Percentiles rank a stretch among this genome's conserved stretches.
Evolutionary conservation across 2,888 invertebrate genomes (phyloP).

Genomic region (Tholera decimalis): DNA sequence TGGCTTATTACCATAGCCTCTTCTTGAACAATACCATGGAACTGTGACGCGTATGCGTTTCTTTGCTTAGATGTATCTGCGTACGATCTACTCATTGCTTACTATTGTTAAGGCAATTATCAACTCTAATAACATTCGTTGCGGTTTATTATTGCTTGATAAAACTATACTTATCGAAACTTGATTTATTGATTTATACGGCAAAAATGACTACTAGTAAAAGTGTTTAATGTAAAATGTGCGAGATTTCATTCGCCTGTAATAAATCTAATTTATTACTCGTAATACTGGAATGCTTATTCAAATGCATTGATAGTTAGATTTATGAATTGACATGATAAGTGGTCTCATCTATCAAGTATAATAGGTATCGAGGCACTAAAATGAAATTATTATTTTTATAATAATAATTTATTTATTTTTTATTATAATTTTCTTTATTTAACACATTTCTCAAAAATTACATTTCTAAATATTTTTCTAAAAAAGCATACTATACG

Average conservation of each 20-base stretch:
- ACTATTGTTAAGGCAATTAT: slow-evolving; percentile 10
- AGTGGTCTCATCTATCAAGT: slow-evolving; percentile 20
- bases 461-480: no score
- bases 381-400: no score
- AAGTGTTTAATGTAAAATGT: slow-evolving; percentile 39
- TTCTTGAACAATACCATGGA: slow-evolving; percentile 66
- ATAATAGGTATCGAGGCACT: neutral
- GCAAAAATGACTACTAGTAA: slow-evolving; percentile 28
- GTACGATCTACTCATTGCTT: slow-evolving; percentile 1
- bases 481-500: no score
- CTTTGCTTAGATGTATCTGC: slow-evolving; percentile 33
- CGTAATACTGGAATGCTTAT: slow-evolving; percentile 28
- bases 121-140: neutral
- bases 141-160: slow-evolving; percentile 8
- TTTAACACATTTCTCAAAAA: no score
- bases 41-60: slow-evolving; percentile 44
- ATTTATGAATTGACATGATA: slow-evolving; percentile 28
- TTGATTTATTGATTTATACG: slow-evolving; percentile 41
- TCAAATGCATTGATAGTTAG: slow-evolving; percentile 25
- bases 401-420: no score
- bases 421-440: no score
- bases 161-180: slow-evolving; percentile 2
- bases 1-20: slow-evolving; percentile 74
- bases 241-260: slow-evolving; percentile 25
- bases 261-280: slow-evolving; percentile 47